These are phyloP conservation scores for Harpalus rufipes DNA, from an alignment of 2,888 invertebrate species.

Conservation along the genomic window DNA sequence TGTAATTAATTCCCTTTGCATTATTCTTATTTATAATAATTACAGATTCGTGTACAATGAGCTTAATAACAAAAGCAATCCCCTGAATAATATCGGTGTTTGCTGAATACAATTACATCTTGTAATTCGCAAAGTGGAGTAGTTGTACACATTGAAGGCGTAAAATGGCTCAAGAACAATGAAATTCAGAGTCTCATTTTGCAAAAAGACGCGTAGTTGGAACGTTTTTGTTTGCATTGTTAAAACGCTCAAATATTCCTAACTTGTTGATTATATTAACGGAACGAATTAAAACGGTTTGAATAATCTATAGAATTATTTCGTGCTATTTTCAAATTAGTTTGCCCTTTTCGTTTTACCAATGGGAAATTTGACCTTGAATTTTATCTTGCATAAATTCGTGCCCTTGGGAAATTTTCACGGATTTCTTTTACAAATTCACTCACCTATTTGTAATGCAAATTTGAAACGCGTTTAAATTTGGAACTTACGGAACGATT, in stretches of 20 bases:
- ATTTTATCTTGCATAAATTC: background rate
- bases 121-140: slow-evolving; percentile 36
- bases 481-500: background rate
- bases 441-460: background rate
- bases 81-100: slow-evolving; percentile 37
- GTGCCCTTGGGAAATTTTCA: background rate
- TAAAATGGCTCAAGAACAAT: slow-evolving; percentile 26
- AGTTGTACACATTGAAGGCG: slow-evolving; percentile 30
- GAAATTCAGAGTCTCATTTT: slow-evolving; percentile 19
- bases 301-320: slow-evolving; percentile 21
- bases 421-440: background rate
- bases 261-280: slow-evolving; percentile 44
- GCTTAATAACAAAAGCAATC: slow-evolving; percentile 14
- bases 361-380: slow-evolving; percentile 3
- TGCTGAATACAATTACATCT: slow-evolving; percentile 41
- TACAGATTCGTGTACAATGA: background rate
- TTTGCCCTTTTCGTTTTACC: background rate
- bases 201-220: slow-evolving; percentile 14
- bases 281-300: slow-evolving; percentile 6
- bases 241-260: slow-evolving; percentile 39
- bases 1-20: too few species aligned
- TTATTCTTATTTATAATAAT: background rate
- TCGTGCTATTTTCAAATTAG: slow-evolving; percentile 21
- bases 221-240: slow-evolving; percentile 43
- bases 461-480: slow-evolving; percentile 3